These are phyloP conservation scores for Ichneumoninae sp. DNA, from an alignment of 2,888 invertebrate species.

Conservation along the genomic window DNA sequence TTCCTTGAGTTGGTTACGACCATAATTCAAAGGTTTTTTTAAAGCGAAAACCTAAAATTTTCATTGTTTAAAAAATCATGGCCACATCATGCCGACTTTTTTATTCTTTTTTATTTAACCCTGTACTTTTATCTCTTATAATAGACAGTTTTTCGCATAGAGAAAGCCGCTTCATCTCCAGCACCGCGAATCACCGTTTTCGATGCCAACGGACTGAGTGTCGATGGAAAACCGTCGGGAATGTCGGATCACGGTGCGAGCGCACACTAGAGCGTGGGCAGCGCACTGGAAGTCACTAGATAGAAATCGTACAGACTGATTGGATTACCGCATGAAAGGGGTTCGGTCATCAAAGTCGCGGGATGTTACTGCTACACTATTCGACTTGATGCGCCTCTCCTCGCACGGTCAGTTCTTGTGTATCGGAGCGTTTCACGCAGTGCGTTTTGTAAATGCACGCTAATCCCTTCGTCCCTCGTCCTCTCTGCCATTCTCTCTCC, in stretches of 20 bases:
- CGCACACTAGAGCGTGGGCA: not conserved
- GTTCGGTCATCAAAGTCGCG: slow-evolving; percentile 61
- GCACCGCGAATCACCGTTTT: not conserved
- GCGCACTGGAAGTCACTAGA: slow-evolving; percentile 77
- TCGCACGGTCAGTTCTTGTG: slow-evolving; percentile 57
- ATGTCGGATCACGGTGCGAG: not conserved
- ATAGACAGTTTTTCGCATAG: not conserved
- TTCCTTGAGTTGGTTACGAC: too few relatives aligned
- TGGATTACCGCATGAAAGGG: slow-evolving; percentile 78
- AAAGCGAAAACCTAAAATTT: too few relatives aligned
- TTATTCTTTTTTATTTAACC: too few relatives aligned
- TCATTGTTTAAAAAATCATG: too few relatives aligned
- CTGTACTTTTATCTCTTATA: not conserved
- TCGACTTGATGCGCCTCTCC: slow-evolving; percentile 44
- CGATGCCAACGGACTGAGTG: not conserved
- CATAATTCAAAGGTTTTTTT: too few relatives aligned
- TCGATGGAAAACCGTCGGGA: not conserved
- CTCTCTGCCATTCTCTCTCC: slow-evolving; percentile 50
- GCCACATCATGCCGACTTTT: too few relatives aligned
- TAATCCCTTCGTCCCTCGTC: slow-evolving; percentile 74
- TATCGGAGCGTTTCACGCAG: slow-evolving; percentile 63
- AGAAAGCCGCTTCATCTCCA: not conserved
- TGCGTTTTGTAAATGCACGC: slow-evolving; percentile 78
- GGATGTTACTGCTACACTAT: slow-evolving; percentile 36
- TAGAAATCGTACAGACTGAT: slow-evolving; percentile 80